Percentiles rank a stretch among this genome's conserved stretches.
Evolutionary conservation across 2,113 vertebrate species (phyloP).

Genomic region (Caranx melampygus): DNA sequence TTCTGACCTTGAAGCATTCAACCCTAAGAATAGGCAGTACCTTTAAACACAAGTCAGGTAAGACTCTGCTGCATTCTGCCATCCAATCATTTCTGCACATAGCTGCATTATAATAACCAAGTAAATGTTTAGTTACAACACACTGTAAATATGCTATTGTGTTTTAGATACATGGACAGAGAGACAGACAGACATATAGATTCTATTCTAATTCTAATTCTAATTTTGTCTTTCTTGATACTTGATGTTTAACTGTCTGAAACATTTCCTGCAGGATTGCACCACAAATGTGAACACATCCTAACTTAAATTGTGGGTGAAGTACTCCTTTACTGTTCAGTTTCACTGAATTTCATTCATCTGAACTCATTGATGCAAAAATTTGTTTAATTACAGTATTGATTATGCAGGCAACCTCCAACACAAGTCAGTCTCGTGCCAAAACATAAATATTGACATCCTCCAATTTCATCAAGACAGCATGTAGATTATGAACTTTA

Average conservation of each 20-base stretch:
- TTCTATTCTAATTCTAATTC: no score
- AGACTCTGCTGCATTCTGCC: neutral
- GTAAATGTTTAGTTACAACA: neutral
- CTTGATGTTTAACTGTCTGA: neutral
- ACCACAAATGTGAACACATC: neutral
- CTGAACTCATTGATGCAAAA: constrained; percentile 26
- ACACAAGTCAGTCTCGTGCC: constrained; percentile 1
- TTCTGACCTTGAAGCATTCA: neutral
- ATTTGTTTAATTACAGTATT: neutral
- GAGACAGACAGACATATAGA: no score
- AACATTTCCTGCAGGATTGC: neutral
- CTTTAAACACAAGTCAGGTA: neutral
- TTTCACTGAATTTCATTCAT: constrained; percentile 41
- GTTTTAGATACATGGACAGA: no score
- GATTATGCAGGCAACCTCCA: neutral
- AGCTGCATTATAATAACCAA: neutral
- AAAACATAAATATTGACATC: constrained; percentile 14
- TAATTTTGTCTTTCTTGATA: neutral
- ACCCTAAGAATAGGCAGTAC: neutral
- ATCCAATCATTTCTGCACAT: neutral
- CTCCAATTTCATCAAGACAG: neutral
- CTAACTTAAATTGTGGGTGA: constrained; percentile 28
- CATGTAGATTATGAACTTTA: neutral
- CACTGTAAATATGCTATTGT: neutral
- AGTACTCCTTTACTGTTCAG: constrained; percentile 50